Conservation (phyloP, 1,140 invertebrate genomes). For the Ctenoplectra terminalis region DNA sequence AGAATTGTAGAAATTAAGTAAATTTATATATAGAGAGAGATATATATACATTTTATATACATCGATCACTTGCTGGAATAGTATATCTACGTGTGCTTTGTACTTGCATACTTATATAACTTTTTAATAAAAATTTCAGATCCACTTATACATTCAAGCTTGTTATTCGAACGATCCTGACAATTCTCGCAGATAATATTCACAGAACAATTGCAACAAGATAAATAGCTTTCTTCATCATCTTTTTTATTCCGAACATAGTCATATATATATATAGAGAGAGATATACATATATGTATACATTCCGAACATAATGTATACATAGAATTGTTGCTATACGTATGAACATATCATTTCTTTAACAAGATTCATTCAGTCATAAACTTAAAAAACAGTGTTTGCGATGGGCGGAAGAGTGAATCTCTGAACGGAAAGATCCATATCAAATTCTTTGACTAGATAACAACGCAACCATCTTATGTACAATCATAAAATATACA, state of each 20-base stretch:
- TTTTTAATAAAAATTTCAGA: constrained; percentile 47
- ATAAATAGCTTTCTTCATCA: constrained; percentile 46
- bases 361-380: constrained; percentile 57
- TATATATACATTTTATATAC: constrained; percentile 39
- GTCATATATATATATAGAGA: constrained; percentile 46
- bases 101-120: constrained; percentile 38
- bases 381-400: constrained; percentile 56
- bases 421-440: constrained; percentile 45
- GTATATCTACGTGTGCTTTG: constrained; percentile 48
- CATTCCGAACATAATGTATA: constrained; percentile 62
- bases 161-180: background rate
- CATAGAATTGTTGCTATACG: constrained; percentile 58
- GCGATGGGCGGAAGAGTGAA: constrained; percentile 59
- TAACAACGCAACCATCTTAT: constrained; percentile 60
- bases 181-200: background rate
- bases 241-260: constrained; percentile 68
- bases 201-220: constrained; percentile 19
- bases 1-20: constrained; percentile 43
- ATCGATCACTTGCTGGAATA: constrained; percentile 31
- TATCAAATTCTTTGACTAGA: constrained; percentile 60
- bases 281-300: constrained; percentile 57
- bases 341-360: constrained; percentile 41
- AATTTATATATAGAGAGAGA: constrained; percentile 44
- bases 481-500: constrained; percentile 56
- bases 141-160: constrained; percentile 13